phyloP scores from a whole-genome alignment of 2,797 vertebrate species.

The Artibeus lituratus region DNA sequence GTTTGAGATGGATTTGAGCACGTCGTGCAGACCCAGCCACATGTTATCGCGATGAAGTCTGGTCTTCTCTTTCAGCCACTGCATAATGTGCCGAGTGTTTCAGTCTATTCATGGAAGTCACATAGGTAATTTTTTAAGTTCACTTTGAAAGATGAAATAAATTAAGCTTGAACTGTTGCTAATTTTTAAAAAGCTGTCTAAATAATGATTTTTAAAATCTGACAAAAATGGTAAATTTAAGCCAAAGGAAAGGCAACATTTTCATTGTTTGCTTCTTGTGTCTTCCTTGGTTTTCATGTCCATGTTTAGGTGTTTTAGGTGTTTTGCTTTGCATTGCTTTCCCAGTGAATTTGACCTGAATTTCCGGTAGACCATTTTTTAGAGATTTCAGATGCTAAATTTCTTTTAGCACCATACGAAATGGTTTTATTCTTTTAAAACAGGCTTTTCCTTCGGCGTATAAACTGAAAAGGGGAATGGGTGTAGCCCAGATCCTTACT shows the following conservation, averaged over 20 bases:
- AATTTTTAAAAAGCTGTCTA: background rate
- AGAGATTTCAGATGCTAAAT: background rate
- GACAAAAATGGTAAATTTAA: slow-evolving; percentile 61
- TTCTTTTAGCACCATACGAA: background rate
- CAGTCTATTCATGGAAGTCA: background rate
- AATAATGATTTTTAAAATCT: background rate
- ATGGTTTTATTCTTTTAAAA: background rate
- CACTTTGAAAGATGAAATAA: slow-evolving; percentile 18
- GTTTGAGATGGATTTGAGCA: background rate
- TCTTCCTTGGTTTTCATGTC: slow-evolving; percentile 49
- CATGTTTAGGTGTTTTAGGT: background rate
- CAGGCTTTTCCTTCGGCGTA: background rate
- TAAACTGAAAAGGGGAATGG: background rate
- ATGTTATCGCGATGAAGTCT: fast-evolving
- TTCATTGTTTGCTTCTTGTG: background rate
- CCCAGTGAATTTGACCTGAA: background rate
- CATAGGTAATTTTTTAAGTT: background rate
- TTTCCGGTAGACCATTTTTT: background rate
- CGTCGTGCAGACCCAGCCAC: fast-evolving
- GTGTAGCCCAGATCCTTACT: background rate
- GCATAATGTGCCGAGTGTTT: background rate
- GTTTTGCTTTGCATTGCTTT: background rate
- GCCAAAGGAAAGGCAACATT: slow-evolving; percentile 28
- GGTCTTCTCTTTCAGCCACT: background rate
- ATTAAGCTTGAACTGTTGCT: slow-evolving; percentile 2